These are phyloP conservation scores for Sympetrum striolatum DNA, from an alignment of 2,888 invertebrate species.

Conservation along the genomic window DNA sequence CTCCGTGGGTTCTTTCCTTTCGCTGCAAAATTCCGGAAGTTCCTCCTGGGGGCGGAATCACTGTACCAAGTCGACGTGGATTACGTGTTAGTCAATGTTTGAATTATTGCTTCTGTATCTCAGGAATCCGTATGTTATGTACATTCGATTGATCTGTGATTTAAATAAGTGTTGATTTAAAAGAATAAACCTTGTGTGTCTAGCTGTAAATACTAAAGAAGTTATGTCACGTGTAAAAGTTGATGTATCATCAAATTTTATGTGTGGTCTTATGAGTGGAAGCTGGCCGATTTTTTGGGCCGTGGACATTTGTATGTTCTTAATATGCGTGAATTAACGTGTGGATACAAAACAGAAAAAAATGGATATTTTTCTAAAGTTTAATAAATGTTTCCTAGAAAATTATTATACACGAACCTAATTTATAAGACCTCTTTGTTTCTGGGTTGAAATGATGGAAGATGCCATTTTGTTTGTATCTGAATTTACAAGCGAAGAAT, in stretches of 20 bases:
- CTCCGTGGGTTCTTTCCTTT: not conserved
- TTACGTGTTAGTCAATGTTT: conserved; percentile 19
- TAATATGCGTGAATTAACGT: conserved; percentile 2
- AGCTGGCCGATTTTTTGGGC: conserved; percentile 1
- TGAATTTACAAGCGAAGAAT: conserved; percentile 17
- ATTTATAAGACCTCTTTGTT: conserved; percentile 4
- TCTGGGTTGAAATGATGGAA: not conserved
- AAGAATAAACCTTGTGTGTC: conserved; percentile 1
- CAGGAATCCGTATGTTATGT: conserved; percentile 35
- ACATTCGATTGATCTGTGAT: conserved; percentile 39
- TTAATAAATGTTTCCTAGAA: conserved; percentile 43
- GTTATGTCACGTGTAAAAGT: conserved; percentile 17
- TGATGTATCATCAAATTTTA: conserved; percentile 43
- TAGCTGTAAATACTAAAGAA: not conserved
- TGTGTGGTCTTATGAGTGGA: conserved; percentile 25
- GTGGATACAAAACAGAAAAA: conserved; percentile 19
- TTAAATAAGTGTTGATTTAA: not conserved
- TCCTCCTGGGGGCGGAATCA: not conserved
- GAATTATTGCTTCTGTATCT: not conserved
- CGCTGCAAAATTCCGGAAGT: not conserved
- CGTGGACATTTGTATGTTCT: conserved; percentile 29
- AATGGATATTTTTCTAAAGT: conserved; percentile 34
- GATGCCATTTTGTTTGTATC: conserved; percentile 11
- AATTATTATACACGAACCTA: conserved; percentile 35
- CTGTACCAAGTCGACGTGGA: not conserved